phyloP scores from a whole-genome alignment of 2,113 vertebrate genomes.

The Hippoglossus stenolepis region DNA sequence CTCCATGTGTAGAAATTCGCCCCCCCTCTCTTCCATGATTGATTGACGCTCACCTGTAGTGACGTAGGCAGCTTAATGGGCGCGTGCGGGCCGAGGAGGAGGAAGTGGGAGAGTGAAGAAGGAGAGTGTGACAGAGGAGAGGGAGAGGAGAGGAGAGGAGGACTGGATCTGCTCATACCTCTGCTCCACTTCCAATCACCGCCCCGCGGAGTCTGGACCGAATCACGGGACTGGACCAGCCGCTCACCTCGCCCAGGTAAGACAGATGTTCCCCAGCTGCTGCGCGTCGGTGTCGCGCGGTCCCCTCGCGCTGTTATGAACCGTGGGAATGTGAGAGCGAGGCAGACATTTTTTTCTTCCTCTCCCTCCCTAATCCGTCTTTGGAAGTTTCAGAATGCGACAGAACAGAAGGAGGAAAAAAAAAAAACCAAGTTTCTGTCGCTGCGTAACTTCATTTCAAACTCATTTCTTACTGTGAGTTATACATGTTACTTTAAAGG shows the following conservation, averaged over 20 bases:
- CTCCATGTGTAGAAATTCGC: not conserved
- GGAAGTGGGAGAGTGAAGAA: constrained; percentile 10
- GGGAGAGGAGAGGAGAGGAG: constrained; percentile 18
- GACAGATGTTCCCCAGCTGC: not conserved
- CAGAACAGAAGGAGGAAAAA: not conserved
- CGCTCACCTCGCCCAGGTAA: constrained; percentile 45
- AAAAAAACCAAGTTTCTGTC: not conserved
- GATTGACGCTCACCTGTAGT: constrained; percentile 74
- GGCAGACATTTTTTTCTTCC: constrained; percentile 68
- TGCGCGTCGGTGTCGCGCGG: not conserved
- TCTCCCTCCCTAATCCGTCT: constrained; percentile 59
- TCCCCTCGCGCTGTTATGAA: constrained; percentile 34
- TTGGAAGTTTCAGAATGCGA: constrained; percentile 4
- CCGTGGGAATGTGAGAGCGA: constrained; percentile 61
- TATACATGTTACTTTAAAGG: not conserved
- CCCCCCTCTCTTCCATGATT: not conserved
- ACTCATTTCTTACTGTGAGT: too few relatives aligned
- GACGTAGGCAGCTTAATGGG: constrained; percentile 64
- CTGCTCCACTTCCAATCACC: not conserved
- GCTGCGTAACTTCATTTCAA: too few relatives aligned
- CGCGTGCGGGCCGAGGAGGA: constrained; percentile 58
- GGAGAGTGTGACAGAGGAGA: constrained; percentile 17
- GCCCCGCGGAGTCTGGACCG: not conserved
- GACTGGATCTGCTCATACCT: not conserved
- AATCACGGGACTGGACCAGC: not conserved